A percentile compares a stretch with the other conserved stretches of the same genome.
Evolutionary conservation across 1,140 invertebrate genomes (phyloP).

Genomic region (Pseudomyrmex flavicornis): DNA sequence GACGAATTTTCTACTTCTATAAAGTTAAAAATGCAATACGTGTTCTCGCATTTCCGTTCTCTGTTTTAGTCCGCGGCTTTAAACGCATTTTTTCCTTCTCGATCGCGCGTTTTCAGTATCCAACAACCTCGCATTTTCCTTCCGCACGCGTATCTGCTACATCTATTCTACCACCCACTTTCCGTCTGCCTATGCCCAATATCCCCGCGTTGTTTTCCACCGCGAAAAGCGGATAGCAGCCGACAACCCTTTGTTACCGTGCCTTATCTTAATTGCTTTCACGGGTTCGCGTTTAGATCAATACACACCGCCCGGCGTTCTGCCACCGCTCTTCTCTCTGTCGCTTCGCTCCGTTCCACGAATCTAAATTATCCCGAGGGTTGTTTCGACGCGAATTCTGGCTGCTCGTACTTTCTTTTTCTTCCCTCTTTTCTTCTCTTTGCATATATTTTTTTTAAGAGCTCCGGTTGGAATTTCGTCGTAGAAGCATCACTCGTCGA

Average conservation of each 20-base stretch:
- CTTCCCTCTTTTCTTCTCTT: neutral
- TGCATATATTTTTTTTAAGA: conserved; percentile 65
- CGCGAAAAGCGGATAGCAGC: conserved; percentile 76
- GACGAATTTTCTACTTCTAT: conserved; percentile 21
- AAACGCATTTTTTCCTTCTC: neutral
- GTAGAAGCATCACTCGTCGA: neutral
- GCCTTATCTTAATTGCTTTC: conserved; percentile 84
- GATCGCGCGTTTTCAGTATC: neutral
- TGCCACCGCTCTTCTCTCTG: conserved; percentile 43
- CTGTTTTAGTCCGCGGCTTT: neutral
- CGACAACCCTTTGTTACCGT: conserved; percentile 84
- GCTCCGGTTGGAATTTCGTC: conserved; percentile 14
- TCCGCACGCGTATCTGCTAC: conserved; percentile 7
- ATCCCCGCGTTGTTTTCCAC: conserved; percentile 67
- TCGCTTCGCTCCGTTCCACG: conserved; percentile 62
- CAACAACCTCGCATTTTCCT: conserved; percentile 26
- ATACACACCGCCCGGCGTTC: conserved; percentile 74
- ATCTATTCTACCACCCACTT: neutral
- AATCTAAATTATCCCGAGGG: conserved; percentile 80
- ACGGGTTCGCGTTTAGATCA: conserved; percentile 83
- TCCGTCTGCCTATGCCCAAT: conserved; percentile 26
- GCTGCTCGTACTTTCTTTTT: conserved; percentile 42
- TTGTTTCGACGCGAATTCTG: conserved; percentile 71
- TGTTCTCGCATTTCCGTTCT: neutral
- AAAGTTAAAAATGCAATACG: neutral